Evolutionary conservation across 2,888 invertebrate genomes (phyloP).

Genomic region (Conomelus anceps): DNA sequence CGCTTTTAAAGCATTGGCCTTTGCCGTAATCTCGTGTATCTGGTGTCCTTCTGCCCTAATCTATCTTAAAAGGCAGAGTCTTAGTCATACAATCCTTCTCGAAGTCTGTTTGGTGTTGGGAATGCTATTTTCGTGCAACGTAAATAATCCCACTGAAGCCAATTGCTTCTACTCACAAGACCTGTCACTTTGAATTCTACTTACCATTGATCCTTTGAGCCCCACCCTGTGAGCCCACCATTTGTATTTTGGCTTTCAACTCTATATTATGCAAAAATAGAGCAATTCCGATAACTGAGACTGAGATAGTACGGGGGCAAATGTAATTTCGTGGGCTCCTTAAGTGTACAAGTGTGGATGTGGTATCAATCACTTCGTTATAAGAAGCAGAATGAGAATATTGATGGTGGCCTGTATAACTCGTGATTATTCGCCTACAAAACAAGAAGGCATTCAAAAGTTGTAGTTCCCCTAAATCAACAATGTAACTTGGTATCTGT

Average conservation of each 20-base stretch:
- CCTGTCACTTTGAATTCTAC: neutral
- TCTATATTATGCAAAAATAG: neutral
- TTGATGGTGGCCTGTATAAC: no score
- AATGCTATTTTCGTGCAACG: neutral
- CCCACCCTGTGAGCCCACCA: neutral
- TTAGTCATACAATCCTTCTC: neutral
- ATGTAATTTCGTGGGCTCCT: no score
- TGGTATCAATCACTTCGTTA: no score
- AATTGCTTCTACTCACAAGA: neutral
- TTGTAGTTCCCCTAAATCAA: no score
- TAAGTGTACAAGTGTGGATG: no score
- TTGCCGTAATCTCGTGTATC: neutral
- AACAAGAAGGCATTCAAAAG: no score
- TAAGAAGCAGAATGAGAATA: no score
- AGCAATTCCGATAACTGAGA: no score
- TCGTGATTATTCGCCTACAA: no score
- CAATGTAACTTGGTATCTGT: no score
- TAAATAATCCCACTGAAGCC: neutral
- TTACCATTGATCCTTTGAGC: neutral
- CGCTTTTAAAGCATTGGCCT: neutral
- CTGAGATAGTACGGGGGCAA: no score
- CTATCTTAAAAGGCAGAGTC: neutral
- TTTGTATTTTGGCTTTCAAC: neutral
- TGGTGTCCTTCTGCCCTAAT: neutral
- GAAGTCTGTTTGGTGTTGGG: neutral